These are phyloP conservation scores for Strix uralensis DNA, from an alignment of 2,113 vertebrate genomes.

Conservation along the genomic window DNA sequence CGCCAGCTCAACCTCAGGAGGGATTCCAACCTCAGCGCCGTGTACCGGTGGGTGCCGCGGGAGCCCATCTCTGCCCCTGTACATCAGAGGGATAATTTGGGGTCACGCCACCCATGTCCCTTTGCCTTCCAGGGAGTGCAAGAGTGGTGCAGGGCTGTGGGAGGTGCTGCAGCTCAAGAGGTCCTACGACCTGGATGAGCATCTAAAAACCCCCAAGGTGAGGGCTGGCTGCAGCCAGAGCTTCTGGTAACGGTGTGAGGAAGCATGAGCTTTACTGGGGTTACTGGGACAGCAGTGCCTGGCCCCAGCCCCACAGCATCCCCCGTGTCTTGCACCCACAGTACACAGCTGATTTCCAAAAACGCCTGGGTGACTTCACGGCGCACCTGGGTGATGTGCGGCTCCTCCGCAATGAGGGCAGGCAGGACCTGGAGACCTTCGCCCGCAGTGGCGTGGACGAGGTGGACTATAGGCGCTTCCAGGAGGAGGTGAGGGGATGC, in stretches of 20 bases:
- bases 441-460: conserved; percentile 42
- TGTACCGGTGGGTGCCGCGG: conserved; percentile 65
- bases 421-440: conserved; percentile 65
- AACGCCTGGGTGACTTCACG: conserved; percentile 23
- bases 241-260: fast-evolving
- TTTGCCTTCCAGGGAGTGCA: conserved; percentile 70
- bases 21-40: conserved; percentile 59
- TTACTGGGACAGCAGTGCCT: background rate
- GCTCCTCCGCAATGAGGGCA: conserved; percentile 58
- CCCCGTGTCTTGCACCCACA: fast-evolving
- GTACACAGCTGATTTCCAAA: conserved; percentile 60
- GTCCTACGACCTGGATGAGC: conserved; percentile 63
- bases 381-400: background rate
- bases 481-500: conserved; percentile 61
- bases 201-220: conserved; percentile 69
- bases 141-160: conserved; percentile 67
- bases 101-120: fast-evolving
- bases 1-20: conserved; percentile 65
- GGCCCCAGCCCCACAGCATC: background rate
- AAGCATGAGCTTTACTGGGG: fast-evolving
- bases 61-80: fast-evolving
- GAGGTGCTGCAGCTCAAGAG: conserved; percentile 66
- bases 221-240: background rate
- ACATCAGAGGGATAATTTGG: fast-evolving
- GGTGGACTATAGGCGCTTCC: conserved; percentile 51